Conservation (phyloP, 2,113 vertebrate genomes). For the Himantopus leucocephalus region DNA sequence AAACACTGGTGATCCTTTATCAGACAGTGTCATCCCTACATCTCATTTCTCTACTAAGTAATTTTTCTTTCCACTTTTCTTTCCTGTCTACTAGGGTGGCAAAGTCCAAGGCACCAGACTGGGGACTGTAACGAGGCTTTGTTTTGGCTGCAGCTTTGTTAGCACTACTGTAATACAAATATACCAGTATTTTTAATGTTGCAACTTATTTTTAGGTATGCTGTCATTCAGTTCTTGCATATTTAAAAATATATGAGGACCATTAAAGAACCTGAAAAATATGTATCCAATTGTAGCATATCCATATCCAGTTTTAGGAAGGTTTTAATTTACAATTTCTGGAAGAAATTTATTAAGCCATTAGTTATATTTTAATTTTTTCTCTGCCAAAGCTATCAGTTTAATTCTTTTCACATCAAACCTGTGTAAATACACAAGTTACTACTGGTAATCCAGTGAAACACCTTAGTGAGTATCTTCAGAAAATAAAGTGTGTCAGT, state of each 20-base stretch:
- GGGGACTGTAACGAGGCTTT: not conserved
- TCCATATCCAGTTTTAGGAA: not conserved
- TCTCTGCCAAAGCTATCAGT: not conserved
- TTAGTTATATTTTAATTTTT: not conserved
- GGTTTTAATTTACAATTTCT: not conserved
- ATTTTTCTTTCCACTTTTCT: not conserved
- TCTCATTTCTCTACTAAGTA: not conserved
- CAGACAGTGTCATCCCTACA: accelerated
- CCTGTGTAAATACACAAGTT: not conserved
- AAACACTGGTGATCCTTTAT: not conserved
- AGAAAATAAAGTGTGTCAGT: not conserved
- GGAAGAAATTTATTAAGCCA: not conserved
- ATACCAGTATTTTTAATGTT: not conserved
- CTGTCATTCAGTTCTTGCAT: not conserved
- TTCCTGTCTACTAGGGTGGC: not conserved
- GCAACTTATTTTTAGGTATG: not conserved
- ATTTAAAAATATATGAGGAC: not conserved
- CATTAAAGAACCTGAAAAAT: not conserved
- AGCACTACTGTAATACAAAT: not conserved
- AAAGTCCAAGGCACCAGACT: not conserved
- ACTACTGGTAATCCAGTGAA: not conserved
- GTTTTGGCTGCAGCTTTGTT: not conserved
- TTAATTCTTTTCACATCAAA: not conserved
- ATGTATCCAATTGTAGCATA: not conserved
- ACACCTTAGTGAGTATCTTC: not conserved